Conservation (phyloP, 2,888 invertebrate species). For the Dryobotodes eremita region DNA sequence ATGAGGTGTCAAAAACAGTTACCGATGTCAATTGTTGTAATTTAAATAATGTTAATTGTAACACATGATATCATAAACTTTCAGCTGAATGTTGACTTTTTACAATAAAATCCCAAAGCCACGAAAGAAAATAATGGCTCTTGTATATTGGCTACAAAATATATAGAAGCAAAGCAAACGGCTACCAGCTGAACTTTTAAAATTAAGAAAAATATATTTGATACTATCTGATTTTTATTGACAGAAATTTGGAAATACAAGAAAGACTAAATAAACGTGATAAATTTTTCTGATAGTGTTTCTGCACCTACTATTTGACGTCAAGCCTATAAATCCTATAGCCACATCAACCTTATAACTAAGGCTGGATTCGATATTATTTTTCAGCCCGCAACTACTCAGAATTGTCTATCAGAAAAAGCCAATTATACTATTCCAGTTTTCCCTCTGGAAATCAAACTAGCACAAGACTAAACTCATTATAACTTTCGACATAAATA, state of each 20-base stretch:
- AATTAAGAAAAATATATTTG: not conserved
- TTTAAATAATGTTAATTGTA: not conserved
- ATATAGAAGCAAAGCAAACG: conserved; percentile 4
- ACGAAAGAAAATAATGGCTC: conserved; percentile 16
- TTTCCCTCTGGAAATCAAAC: conserved; percentile 49
- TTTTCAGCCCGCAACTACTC: not conserved
- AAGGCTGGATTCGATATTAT: conserved; percentile 10
- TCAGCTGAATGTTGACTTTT: not conserved
- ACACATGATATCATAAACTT: not conserved
- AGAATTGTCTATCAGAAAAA: conserved; percentile 20
- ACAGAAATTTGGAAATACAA: not conserved
- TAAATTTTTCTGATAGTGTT: not conserved
- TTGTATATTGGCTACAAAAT: conserved; percentile 5
- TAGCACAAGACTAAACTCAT: conserved; percentile 13
- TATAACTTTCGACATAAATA: conserved; percentile 28
- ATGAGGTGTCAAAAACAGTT: not conserved
- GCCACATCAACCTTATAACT: not conserved
- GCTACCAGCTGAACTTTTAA: not conserved
- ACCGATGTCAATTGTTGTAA: not conserved
- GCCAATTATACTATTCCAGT: conserved; percentile 21
- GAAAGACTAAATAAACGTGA: not conserved
- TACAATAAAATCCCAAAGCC: not conserved
- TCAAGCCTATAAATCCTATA: not conserved
- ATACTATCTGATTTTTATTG: not conserved
- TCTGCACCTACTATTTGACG: conserved; percentile 5